phyloP scores from a whole-genome alignment of 2,888 invertebrate genomes.

The Entomobrya multifasciata region DNA sequence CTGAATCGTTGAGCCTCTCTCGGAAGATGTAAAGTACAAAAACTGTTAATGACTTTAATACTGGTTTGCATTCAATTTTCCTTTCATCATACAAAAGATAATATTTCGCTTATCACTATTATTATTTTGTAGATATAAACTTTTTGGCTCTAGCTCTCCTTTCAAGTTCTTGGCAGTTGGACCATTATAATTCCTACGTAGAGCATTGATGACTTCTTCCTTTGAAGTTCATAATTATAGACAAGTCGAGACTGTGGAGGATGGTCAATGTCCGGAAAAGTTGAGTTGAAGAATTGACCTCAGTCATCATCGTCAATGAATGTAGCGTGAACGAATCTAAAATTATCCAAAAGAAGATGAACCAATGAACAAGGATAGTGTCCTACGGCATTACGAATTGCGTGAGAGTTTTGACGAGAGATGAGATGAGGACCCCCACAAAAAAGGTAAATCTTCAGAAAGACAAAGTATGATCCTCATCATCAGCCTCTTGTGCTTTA shows the following conservation, averaged over 20 bases:
- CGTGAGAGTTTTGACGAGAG: conserved; percentile 40
- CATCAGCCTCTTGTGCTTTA: neutral
- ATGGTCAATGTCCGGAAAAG: conserved; percentile 44
- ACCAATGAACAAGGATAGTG: neutral
- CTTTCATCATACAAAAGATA: neutral
- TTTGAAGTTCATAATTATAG: conserved; percentile 35
- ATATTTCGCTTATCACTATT: neutral
- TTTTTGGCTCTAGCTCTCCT: neutral
- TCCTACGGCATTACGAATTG: conserved; percentile 13
- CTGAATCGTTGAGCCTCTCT: neutral
- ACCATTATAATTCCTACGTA: conserved; percentile 16
- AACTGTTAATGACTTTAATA: neutral
- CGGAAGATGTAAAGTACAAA: neutral
- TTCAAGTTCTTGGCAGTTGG: neutral
- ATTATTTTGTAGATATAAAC: neutral
- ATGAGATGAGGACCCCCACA: conserved; percentile 9
- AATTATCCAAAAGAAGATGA: conserved; percentile 10
- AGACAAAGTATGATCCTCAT: neutral
- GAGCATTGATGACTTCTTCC: conserved; percentile 41
- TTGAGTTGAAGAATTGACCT: conserved; percentile 36
- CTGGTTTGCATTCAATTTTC: neutral
- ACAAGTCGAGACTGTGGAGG: neutral
- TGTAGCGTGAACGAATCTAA: conserved; percentile 45
- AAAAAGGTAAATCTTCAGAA: too few species aligned
- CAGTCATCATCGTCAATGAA: neutral